Base-by-base conservation (phyloP, 2,888 invertebrate species). In the Hoplodrina blanda region DNA sequence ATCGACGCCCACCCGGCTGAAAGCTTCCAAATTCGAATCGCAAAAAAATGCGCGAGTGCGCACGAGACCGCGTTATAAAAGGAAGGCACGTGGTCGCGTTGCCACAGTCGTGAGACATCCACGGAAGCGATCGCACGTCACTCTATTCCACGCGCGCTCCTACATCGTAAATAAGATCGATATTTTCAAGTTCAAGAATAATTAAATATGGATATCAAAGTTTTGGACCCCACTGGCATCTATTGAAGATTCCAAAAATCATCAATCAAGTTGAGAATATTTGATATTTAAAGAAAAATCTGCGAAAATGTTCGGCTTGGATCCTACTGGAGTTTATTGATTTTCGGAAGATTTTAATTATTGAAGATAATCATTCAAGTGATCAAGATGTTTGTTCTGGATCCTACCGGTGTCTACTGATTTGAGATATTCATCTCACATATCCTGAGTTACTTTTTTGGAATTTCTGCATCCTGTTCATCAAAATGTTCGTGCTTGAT, bases 21-120 rank as follows among this genome's bases (percentile, higher is more conserved):
- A 95, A 95, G 94, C 95, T 94, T 94, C 95, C 94, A 94, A 95
- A 95, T 93, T 95, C 91, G 89, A 93, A 93, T 92, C 91, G 94
- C 95, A 91, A 94, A 96, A 95, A 95, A 95, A 95, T 93, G 91
- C 91, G 93, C 94, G 91, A 93, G 89, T 90, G 92, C 90, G 87
- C 91, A 79, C 91, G 90, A 91, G 91, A 91, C 88, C 86, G 88
- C 89, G 86, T 85, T 95, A 95, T 95, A 95, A 92, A 95, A 92
- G 89, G 81, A 82, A 85, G 91, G 92, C 95, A 95, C 95, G 95
- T 95, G 95, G 89, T 86, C 86, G 84, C 87, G 83, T 86, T 82
- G 88, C 88, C 91, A 91, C 92, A 96, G 95, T 95, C 92, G 89
- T 82, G 78, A 90, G 92, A 90, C 91, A 89, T 85, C 83, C 89